Conservation (phyloP, 2,888 invertebrate genomes). For the Drosophila pseudotalamancana region DNA sequence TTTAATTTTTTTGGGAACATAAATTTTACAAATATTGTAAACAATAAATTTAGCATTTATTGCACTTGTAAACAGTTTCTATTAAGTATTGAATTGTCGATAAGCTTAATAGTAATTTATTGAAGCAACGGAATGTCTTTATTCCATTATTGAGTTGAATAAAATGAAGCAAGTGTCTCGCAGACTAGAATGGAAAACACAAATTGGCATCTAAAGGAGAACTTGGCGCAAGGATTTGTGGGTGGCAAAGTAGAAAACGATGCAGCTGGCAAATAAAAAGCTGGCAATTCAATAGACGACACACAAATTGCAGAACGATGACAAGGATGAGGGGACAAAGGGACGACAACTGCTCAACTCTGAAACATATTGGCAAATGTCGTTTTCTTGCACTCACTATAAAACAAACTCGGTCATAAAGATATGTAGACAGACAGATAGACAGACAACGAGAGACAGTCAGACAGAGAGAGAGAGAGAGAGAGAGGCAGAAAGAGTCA, state of each 20-base stretch:
- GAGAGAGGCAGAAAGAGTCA: slow-evolving; percentile 10
- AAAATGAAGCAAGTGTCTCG: not conserved
- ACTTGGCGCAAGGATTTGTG: not conserved
- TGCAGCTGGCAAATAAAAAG: slow-evolving; percentile 42
- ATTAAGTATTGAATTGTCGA: not conserved
- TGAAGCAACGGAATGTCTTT: slow-evolving; percentile 14
- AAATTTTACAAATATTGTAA: too few species aligned
- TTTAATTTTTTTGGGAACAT: too few species aligned
- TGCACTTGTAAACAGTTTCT: not conserved
- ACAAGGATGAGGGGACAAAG: not conserved
- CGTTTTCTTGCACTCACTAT: slow-evolving; percentile 49
- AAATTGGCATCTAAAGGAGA: slow-evolving; percentile 33
- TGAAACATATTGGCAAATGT: slow-evolving; percentile 60
- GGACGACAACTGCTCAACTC: slow-evolving; percentile 1
- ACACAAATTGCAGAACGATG: slow-evolving; percentile 25
- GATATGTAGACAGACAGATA: slow-evolving; percentile 23
- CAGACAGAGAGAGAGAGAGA: slow-evolving; percentile 1
- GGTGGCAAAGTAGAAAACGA: slow-evolving; percentile 33
- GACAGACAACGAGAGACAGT: not conserved
- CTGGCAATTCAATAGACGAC: slow-evolving; percentile 46
- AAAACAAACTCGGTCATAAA: slow-evolving; percentile 54
- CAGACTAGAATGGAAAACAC: slow-evolving; percentile 18
- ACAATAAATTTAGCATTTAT: not conserved
- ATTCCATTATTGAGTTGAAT: slow-evolving; percentile 2
- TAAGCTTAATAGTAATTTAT: slow-evolving; percentile 36